A percentile compares a stretch with the other conserved stretches of the same genome.
Evolutionary conservation across 1,140 invertebrate genomes (phyloP).

Genomic region (Zaprionus ghesquierei): DNA sequence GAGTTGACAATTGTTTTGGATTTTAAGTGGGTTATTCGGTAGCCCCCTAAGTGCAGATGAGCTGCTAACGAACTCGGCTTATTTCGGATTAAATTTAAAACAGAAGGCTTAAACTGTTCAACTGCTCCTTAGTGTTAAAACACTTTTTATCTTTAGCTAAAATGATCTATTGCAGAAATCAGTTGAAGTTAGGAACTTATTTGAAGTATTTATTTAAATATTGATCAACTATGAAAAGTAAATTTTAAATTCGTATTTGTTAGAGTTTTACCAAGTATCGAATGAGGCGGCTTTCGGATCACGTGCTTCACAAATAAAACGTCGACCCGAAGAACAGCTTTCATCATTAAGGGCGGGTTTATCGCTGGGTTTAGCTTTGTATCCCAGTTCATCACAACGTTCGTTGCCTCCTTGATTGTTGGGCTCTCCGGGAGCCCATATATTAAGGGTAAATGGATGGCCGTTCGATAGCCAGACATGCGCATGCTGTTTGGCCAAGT

Average conservation of each 20-base stretch:
- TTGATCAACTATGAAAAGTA: too few relatives aligned
- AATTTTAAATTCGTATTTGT: too few relatives aligned
- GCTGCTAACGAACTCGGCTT: background rate
- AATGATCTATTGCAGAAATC: too few relatives aligned
- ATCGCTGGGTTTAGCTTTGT: background rate
- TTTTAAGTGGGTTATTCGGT: slow-evolving; percentile 1
- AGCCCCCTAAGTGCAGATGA: background rate
- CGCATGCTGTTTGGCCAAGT: background rate
- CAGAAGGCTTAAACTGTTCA: background rate
- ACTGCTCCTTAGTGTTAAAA: too few relatives aligned
- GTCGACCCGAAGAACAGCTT: background rate
- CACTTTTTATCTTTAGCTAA: too few relatives aligned
- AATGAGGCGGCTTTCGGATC: slow-evolving; percentile 52
- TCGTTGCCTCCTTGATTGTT: background rate
- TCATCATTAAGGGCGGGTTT: background rate
- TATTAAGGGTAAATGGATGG: background rate
- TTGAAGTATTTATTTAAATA: too few relatives aligned
- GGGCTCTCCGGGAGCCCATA: background rate
- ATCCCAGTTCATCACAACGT: background rate
- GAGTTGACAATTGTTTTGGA: slow-evolving; percentile 37
- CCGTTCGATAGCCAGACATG: background rate
- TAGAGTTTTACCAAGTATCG: too few relatives aligned
- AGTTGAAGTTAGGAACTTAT: too few relatives aligned
- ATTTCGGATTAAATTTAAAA: background rate
- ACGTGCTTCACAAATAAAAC: slow-evolving; percentile 36